Evolutionary conservation across 2,113 vertebrate genomes (phyloP).

Genomic region (Ancistrus triradiatus): DNA sequence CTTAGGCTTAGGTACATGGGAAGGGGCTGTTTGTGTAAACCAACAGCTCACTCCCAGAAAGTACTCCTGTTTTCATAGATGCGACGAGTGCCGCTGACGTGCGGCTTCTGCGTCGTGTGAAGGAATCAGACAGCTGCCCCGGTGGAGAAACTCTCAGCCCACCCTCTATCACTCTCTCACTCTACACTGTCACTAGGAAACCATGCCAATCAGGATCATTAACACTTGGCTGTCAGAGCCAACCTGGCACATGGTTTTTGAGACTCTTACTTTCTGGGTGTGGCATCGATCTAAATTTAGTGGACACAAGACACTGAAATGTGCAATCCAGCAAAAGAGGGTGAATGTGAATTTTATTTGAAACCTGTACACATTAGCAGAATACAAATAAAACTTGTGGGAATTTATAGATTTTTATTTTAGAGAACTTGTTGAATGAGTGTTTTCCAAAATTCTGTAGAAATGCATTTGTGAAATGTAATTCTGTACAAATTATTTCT

Average conservation of each 20-base stretch:
- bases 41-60: constrained; percentile 21
- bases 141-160: not conserved
- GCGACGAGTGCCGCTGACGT: constrained; percentile 36
- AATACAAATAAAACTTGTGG: too few relatives aligned
- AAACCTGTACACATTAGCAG: too few relatives aligned
- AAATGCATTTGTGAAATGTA: too few relatives aligned
- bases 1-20: not conserved
- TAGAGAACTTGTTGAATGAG: too few relatives aligned
- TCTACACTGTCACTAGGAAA: constrained; percentile 18
- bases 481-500: too few relatives aligned
- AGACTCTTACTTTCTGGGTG: constrained; percentile 28
- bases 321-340: not conserved
- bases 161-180: constrained; percentile 6
- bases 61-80: constrained; percentile 39
- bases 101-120: constrained; percentile 32
- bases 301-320: not conserved
- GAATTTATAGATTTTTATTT: too few relatives aligned
- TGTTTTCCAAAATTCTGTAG: too few relatives aligned
- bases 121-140: constrained; percentile 38
- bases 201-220: constrained; percentile 11
- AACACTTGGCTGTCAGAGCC: constrained; percentile 17
- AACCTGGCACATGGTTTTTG: constrained; percentile 16
- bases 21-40: constrained; percentile 12
- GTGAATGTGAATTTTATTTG: not conserved
- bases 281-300: constrained; percentile 18